phyloP scores from a whole-genome alignment of 2,888 invertebrate genomes.

The Agrilus cyanescens region DNA sequence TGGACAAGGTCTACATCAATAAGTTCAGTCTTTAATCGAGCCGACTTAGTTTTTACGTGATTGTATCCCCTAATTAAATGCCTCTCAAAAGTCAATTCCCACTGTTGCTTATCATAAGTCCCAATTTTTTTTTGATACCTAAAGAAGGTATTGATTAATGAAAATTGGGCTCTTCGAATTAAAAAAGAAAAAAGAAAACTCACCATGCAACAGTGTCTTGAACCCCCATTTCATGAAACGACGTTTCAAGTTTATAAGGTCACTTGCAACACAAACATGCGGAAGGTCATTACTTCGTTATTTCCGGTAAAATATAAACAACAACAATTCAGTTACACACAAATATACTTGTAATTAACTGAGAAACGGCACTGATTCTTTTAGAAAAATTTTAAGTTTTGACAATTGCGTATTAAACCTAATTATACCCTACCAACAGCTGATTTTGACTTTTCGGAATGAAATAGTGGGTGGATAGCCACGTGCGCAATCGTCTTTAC shows the following conservation, averaged over 20 bases:
- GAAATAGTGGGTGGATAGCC: no score
- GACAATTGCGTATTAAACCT: no score
- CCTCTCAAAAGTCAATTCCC: slow-evolving; percentile 93
- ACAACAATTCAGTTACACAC: no score
- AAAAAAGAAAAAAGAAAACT: neutral
- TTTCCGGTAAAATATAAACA: no score
- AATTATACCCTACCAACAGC: no score
- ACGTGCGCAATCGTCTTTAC: no score
- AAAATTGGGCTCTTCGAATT: neutral
- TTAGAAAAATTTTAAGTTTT: no score
- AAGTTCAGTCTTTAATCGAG: slow-evolving; percentile 77
- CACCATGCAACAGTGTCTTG: neutral
- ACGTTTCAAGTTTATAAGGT: neutral
- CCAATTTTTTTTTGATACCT: slow-evolving; percentile 96
- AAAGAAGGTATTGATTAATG: slow-evolving; percentile 13
- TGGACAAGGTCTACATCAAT: slow-evolving; percentile 94
- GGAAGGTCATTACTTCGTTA: no score
- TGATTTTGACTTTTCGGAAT: no score
- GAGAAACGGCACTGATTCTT: no score
- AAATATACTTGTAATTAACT: no score
- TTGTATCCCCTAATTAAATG: slow-evolving; percentile 76
- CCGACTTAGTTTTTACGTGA: slow-evolving; percentile 66
- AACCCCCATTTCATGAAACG: neutral
- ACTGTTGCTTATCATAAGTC: slow-evolving; percentile 92
- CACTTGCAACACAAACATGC: no score